Percentiles rank a stretch among this genome's conserved stretches.
Conservation (phyloP, 2,113 vertebrate species). For the human (Homo sapiens) region GRCh38 chr2:147678501-147679000, state of each 20-base stretch:
- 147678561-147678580: background rate
- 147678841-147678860: background rate
- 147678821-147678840: background rate
- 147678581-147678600: background rate
- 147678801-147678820: background rate
- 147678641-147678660: background rate
- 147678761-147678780: background rate
- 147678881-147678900: background rate
- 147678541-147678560: background rate
- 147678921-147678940: background rate
- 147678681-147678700: slow-evolving; percentile 22
- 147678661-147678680: background rate
- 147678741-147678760: background rate
- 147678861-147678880: background rate
- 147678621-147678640: background rate
- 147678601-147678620: background rate
- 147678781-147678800: background rate
- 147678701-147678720: background rate
- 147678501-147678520: background rate
- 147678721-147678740: background rate
- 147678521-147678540: background rate
- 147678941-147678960: background rate
- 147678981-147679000: background rate
- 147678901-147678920: background rate
- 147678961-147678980: background rate